A percentile compares a stretch with the other conserved stretches of the same genome.
Conservation (phyloP, 64 coral and sea anemone genomes). For the Dendronephthya gigantea region DNA sequence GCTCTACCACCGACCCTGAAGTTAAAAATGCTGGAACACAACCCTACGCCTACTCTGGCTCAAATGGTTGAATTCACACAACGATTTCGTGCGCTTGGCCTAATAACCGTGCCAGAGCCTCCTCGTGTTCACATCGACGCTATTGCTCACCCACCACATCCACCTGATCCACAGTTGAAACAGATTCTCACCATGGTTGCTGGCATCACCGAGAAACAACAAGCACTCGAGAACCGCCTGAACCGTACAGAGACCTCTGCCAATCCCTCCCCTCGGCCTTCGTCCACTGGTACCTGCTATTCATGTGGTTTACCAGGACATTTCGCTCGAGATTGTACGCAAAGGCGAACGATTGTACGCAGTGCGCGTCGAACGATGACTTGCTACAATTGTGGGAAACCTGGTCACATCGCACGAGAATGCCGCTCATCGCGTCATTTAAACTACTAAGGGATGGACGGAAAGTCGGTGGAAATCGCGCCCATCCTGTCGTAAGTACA, state of each 20-base stretch:
- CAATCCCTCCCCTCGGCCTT: neutral
- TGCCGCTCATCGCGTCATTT: neutral
- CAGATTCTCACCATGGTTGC: neutral
- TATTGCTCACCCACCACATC: neutral
- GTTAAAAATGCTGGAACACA: neutral
- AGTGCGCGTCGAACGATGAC: neutral
- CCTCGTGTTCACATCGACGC: neutral
- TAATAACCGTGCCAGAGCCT: neutral
- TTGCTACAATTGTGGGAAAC: neutral
- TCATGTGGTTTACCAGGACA: neutral
- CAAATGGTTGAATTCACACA: neutral
- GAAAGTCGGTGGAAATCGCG: neutral
- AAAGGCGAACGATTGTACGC: neutral
- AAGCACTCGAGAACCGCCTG: neutral
- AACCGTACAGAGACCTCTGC: neutral
- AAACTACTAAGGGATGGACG: conserved; percentile 12
- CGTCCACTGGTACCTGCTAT: neutral
- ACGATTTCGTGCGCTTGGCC: neutral
- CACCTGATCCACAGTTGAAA: neutral
- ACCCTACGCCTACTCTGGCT: neutral
- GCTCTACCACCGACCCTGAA: neutral
- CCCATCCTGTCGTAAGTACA: neutral
- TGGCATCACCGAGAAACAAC: neutral
- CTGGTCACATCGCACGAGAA: neutral
- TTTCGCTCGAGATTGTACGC: neutral